Base-by-base conservation (phyloP, 2,888 invertebrate species). In the Pyrrhosoma nymphula region DNA sequence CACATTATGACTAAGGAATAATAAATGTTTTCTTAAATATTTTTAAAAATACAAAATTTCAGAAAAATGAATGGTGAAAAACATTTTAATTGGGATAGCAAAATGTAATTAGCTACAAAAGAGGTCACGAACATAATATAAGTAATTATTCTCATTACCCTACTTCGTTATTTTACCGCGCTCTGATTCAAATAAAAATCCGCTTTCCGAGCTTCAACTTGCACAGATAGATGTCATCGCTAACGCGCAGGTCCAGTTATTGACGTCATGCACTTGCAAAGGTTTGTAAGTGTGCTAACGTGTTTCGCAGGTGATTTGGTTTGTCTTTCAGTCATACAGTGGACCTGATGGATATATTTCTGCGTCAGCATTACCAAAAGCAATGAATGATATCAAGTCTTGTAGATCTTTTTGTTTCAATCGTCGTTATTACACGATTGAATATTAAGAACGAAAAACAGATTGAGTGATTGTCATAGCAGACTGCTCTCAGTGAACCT, bases 181-280 rank as follows among this genome's bases (percentile, higher is more conserved):
- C 16, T 18, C 4, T 26, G 14, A 35, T 82, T 82, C 82, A 90
- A 30, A n/a, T 0, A 23, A 4, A 26, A n/a, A n/a, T 4, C 56
- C 56, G 56, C 90, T 56, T 93, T 47, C 35, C 39, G 93, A 47
- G 26, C 26, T 69, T 93, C 93, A 93, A 26, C 63, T 93, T 39
- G 69, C 55, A 39, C 47, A 30, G 93, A 26, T 93, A 93, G 93
- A 69, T 93, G 93, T 93, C 93, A 93, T 93, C 39, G 69, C 39
- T 93, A 93, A 93, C 69, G 93, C 93, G 93, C 93, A 93, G 93
- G 93, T 69, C 93, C 93, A 69, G n/a, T 93, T 93, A 93, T 93
- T 93, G 93, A 93, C 93, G 93, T 93, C 93, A 93, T 93, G 93
- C 93, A 93, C 35, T 93, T 39, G 63, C 93, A 47, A 47, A 93